Evolutionary conservation across 2,797 vertebrate species (phyloP), one percentile per base, ranked within the genome.

Genomic region (Sebastes minor): DNA sequence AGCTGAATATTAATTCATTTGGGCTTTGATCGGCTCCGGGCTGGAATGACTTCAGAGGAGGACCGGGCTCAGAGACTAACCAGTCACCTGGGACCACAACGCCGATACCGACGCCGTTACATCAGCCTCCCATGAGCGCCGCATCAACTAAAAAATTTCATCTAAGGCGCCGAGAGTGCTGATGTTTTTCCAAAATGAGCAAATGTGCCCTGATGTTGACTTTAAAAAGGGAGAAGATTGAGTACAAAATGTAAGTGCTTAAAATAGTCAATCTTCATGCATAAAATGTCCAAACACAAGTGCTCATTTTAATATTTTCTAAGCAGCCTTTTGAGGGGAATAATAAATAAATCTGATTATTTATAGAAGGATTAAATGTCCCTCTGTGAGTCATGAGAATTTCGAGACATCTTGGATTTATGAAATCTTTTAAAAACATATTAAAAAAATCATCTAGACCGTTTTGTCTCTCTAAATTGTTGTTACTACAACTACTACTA

Each of bases 21-120:
- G 86, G 94, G 93, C 91, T 93, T 91, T 91, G 93, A 94, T 93
- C 89, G 93, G 92, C 94, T 95, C 91, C 78, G 87, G 93, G 92
- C 94, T 91, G 94, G 93, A 94, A 95, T 95, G 94, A 94, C 80
- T 83, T 92, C 82, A 89, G 87, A 92, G 88, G 87, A 87, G 84
- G 79, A 80, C 82, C 62, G 33, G 71, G 89, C 89, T 92, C 83
- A 70, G 90, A 90, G 82, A 91, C 90, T 90, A 94, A 92, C 33
- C 82, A 90, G 93, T 92, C 92, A 92, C 85, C 86, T 83, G 82
- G 83, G 78, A 86, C 83, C 88, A 78, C 80, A 59, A 22, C 4
- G n/a, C 56, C 53, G 55, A 82, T 30, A 65, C 80, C 52, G 71
- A 62, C 20, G 4, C 67, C 3, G 28, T 71, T 77, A 75, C 80